Percentiles rank a stretch among this genome's conserved stretches.
Conservation (phyloP, 1,140 invertebrate species). For the Heliconius eleuchia region DNA sequence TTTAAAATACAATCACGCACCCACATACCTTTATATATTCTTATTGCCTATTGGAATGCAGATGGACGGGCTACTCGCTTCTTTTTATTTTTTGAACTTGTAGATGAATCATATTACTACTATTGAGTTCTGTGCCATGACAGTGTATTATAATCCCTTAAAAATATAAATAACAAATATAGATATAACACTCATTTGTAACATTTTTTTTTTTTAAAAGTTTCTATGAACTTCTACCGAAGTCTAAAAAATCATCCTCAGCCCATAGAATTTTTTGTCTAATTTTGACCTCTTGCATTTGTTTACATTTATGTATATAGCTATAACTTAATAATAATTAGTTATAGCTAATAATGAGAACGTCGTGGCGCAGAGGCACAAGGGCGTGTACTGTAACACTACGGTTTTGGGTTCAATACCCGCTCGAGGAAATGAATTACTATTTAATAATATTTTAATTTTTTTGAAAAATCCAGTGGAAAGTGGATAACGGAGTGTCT, state of each 20-base stretch:
- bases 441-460: too few relatives aligned
- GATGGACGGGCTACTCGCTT: constrained; percentile 40
- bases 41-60: constrained; percentile 63
- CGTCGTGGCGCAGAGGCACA: too few relatives aligned
- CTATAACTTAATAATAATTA: neutral
- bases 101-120: neutral
- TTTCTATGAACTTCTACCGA: neutral
- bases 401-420: too few relatives aligned
- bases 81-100: constrained; percentile 21
- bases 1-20: constrained; percentile 22
- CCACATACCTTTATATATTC: constrained; percentile 37
- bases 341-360: too few relatives aligned
- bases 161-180: too few relatives aligned
- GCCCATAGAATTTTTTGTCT: neutral
- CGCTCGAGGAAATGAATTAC: too few relatives aligned
- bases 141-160: neutral
- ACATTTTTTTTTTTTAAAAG: neutral
- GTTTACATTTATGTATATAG: neutral
- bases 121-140: neutral
- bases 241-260: too few relatives aligned
- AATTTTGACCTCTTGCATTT: neutral
- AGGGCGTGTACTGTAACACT: too few relatives aligned
- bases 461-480: too few relatives aligned
- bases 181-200: neutral
- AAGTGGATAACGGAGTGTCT: too few relatives aligned